Base-by-base conservation (phyloP, 2,797 vertebrate genomes). In the Rousettus madagascariensis region DNA sequence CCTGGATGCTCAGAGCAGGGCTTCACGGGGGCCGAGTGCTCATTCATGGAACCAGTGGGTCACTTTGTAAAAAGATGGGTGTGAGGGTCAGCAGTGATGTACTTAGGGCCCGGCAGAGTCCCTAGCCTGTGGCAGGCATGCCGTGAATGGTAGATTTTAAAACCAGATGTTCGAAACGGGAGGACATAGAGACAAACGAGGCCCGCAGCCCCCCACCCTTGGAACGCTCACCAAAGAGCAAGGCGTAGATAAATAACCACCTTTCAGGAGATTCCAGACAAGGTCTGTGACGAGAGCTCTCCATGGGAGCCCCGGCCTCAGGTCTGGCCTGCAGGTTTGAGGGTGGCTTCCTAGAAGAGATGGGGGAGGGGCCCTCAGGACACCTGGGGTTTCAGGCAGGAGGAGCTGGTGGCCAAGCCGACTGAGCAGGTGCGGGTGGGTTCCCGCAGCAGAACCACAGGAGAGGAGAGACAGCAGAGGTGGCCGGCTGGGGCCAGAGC, bases 71-170 rank as follows among this genome's bases (percentile, higher is more conserved):
- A 5, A 36, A 19, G 68, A 3, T 19, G n/a, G 51, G 8, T 36
- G 2, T 36, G 69, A 0, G 33, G 59, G 1, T 69, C 5, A n/a
- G 51, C 24, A 0, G 17, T 8, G 57, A 9, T 24, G 11, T 36
- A 10, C 8, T 0, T 1, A 0, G 5, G 53, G 11, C 66, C 66
- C 3, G 5, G 6, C 1, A 3, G 33, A 46, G 5, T 38, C n/a
- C 49, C 26, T 6, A 5, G 49, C 24, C 83, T 66, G 4, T 8
- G 1, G 51, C 3, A 8, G 75, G 68, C 61, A 0, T 8, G 5
- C 5, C 2, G 3, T 20, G n/a, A 38, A n/a, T 10, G 59, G 86
- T 33, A 59, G 68, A 46, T 41, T 46, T 63, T 53, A 33, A 53
- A 38, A 19, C n/a, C 36, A 0, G 2, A 0, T 20, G 6, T 43